Conservation (phyloP, 2,113 vertebrate genomes). For the Delphinus delphis region DNA sequence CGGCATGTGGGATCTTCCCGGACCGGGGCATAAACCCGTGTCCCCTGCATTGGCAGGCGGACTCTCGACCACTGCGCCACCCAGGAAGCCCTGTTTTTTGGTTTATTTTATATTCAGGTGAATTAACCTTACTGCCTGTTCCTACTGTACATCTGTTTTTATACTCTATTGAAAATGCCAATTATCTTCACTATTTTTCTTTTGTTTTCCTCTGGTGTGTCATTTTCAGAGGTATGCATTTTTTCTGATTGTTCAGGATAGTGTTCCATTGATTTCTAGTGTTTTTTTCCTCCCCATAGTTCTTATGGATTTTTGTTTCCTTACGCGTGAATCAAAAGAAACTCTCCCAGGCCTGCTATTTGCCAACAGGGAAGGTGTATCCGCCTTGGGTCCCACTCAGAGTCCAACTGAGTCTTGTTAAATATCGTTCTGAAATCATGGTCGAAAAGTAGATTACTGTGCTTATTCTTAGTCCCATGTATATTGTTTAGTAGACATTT, state of each 20-base stretch:
- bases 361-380: not conserved
- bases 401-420: not conserved
- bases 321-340: not conserved
- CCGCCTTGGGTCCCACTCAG: too few relatives aligned
- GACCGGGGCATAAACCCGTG: too few relatives aligned
- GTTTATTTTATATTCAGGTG: not conserved
- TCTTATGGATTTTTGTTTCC: not conserved
- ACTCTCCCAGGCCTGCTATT: not conserved
- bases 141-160: not conserved
- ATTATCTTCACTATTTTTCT: not conserved
- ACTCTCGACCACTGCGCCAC: too few relatives aligned
- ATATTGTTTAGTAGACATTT: not conserved
- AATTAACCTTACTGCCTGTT: not conserved
- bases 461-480: not conserved
- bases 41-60: too few relatives aligned
- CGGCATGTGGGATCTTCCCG: too few relatives aligned
- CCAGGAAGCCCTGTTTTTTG: not conserved
- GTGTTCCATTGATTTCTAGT: not conserved
- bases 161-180: not conserved
- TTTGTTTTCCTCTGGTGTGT: not conserved
- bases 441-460: not conserved
- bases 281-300: not conserved
- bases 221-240: not conserved
- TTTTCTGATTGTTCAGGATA: not conserved
- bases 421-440: not conserved